These are phyloP conservation scores for Electrona antarctica DNA, from an alignment of 2,113 vertebrate species.

Conservation along the genomic window DNA sequence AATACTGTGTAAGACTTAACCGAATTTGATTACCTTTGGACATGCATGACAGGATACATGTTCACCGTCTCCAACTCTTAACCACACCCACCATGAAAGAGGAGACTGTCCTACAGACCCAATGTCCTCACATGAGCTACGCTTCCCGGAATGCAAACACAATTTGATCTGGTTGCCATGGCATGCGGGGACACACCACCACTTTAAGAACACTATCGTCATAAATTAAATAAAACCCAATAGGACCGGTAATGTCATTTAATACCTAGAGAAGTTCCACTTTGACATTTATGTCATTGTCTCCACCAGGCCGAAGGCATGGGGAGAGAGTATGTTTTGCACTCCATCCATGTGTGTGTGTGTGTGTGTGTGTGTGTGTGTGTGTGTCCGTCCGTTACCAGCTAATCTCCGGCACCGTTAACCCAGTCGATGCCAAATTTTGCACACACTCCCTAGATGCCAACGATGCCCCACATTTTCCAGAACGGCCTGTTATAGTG, in stretches of 20 bases:
- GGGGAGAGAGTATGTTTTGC: too few species aligned
- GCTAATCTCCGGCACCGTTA: too few species aligned
- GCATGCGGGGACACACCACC: neutral
- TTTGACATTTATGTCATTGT: constrained; percentile 45
- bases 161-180: neutral
- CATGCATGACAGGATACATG: neutral
- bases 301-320: too few species aligned
- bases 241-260: constrained; percentile 7
- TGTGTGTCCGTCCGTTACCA: too few species aligned
- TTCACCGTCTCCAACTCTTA: neutral
- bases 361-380: too few species aligned
- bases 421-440: too few species aligned
- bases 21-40: neutral
- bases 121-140: constrained; percentile 13
- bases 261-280: constrained; percentile 22
- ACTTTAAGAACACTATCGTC: neutral
- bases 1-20: too few species aligned
- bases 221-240: neutral
- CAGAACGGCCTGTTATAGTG: too few species aligned
- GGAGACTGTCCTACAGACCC: constrained; percentile 15
- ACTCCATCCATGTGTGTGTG: too few species aligned
- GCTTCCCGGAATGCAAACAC: constrained; percentile 22
- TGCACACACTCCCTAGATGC: too few species aligned
- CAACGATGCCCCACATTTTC: too few species aligned
- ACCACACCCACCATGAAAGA: constrained; percentile 26